Conservation (phyloP, 2,113 vertebrate species). For the Mystacornis crossleyi region DNA sequence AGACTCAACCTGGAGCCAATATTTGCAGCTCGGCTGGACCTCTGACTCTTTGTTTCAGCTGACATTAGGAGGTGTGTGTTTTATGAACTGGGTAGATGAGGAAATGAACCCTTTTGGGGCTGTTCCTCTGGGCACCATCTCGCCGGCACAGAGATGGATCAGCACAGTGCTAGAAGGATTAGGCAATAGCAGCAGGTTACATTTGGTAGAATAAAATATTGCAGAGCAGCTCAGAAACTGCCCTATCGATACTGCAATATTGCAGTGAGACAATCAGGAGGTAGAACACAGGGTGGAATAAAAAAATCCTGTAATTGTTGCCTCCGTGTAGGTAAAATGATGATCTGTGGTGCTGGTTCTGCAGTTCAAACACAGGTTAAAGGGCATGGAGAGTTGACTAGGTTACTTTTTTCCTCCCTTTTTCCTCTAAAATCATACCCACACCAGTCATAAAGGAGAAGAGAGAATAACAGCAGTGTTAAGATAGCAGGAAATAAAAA, state of each 20-base stretch:
- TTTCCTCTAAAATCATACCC: background rate
- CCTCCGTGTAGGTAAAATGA: background rate
- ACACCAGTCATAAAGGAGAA: background rate
- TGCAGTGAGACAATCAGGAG: background rate
- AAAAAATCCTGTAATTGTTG: background rate
- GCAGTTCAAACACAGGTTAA: background rate
- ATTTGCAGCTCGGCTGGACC: background rate
- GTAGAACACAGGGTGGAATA: background rate
- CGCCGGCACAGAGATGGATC: rapidly evolving
- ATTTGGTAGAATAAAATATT: background rate
- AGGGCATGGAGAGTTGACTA: background rate
- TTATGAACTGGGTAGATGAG: background rate
- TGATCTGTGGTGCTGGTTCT: background rate
- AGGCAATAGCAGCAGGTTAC: background rate
- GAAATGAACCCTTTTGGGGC: background rate
- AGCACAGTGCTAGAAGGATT: background rate
- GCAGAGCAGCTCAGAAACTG: background rate
- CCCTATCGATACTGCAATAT: background rate
- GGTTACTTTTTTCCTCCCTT: background rate
- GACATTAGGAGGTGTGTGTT: background rate
- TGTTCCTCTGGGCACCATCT: background rate
- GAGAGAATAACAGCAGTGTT: background rate
- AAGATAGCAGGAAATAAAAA: background rate
- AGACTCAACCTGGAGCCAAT: background rate
- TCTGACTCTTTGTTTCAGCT: background rate